A percentile compares a stretch with the other conserved stretches of the same genome.
Conservation (phyloP, 2,113 vertebrate genomes). For the Cheirogaleus medius region DNA sequence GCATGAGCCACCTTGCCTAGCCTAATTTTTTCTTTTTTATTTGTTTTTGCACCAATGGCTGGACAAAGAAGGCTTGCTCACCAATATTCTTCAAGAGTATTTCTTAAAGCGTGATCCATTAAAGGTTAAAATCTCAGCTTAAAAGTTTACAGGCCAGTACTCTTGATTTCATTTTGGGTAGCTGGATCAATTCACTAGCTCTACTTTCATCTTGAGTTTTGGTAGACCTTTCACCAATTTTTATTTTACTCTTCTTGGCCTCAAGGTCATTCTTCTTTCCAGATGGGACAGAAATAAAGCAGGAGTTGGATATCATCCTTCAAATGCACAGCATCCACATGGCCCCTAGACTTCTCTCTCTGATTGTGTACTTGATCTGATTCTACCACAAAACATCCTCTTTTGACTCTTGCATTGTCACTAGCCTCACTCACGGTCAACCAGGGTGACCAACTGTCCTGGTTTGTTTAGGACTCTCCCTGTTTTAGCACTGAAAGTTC, state of each 20-base stretch:
- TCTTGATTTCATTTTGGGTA: conserved; percentile 20
- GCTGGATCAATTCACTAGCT: neutral
- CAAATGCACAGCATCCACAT: neutral
- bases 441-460: neutral
- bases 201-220: neutral
- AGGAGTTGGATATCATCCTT: neutral
- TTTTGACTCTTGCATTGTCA: neutral
- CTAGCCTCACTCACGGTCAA: neutral
- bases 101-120: neutral
- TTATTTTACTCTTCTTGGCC: conserved; percentile 7
- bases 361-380: neutral
- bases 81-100: neutral
- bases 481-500: neutral
- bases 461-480: neutral
- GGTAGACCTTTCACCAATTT: conserved; percentile 8
- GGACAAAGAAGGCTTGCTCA: neutral
- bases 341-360: neutral
- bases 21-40: neutral
- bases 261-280: conserved; percentile 18
- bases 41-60: neutral
- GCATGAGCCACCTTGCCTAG: no score
- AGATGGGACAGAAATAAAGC: conserved; percentile 31
- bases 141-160: neutral
- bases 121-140: neutral
- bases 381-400: neutral